These are phyloP conservation scores for Eciton burchellii DNA, from an alignment of 1,140 invertebrate species.

Conservation along the genomic window DNA sequence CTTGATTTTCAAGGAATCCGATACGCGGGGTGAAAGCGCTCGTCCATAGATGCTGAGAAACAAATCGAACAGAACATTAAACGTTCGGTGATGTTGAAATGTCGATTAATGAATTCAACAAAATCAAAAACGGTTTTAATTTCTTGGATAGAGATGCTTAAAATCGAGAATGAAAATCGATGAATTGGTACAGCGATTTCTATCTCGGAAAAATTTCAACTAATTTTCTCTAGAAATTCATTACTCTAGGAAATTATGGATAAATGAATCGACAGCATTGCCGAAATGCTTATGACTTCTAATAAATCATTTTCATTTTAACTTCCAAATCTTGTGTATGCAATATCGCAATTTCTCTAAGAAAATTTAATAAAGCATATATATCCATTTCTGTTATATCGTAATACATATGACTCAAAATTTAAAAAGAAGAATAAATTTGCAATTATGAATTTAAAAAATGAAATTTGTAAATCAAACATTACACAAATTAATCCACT, in stretches of 20 bases:
- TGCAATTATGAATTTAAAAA: background rate
- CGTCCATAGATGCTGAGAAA: background rate
- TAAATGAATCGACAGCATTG: no score
- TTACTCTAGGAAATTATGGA: background rate
- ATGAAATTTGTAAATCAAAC: background rate
- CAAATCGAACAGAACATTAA: slow-evolving; percentile 2
- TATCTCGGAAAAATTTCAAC: background rate
- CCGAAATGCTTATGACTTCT: no score
- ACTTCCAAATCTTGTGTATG: background rate
- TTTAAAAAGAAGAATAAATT: slow-evolving; percentile 10
- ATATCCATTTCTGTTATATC: background rate
- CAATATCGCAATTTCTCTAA: no score
- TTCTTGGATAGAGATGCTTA: no score
- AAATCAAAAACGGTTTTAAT: background rate
- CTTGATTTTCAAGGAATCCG: background rate
- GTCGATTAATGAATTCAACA: background rate
- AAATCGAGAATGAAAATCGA: background rate
- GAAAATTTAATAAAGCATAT: background rate
- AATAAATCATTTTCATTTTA: background rate
- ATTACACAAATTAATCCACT: background rate
- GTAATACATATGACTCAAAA: background rate
- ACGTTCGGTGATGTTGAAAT: background rate
- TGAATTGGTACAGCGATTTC: background rate
- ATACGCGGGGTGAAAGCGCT: background rate
- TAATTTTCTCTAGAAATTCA: background rate